A percentile compares a stretch with the other conserved stretches of the same genome.
Evolutionary conservation across 35 echinoderm and acorn worm genomes (phyloP).

Genomic region (Ophioderma brevispina): DNA sequence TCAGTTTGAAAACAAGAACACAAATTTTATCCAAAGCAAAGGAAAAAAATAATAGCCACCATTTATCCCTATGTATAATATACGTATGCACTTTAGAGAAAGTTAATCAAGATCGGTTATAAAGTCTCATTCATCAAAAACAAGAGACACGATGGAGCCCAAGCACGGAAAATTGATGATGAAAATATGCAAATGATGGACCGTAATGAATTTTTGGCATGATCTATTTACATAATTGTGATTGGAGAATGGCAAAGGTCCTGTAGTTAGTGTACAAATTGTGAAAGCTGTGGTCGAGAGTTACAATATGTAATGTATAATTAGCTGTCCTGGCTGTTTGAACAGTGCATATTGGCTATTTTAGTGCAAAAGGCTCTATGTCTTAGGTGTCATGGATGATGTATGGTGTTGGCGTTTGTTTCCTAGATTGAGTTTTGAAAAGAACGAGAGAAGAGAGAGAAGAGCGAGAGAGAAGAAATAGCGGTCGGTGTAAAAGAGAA

Average conservation of each 20-base stretch:
- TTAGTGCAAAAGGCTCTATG: background rate
- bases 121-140: slow-evolving; percentile 7
- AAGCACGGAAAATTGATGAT: background rate
- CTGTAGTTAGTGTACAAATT: too few species aligned
- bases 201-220: background rate
- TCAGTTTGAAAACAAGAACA: too few species aligned
- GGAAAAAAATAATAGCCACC: background rate
- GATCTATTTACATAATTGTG: slow-evolving; percentile 4
- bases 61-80: background rate
- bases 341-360: slow-evolving; percentile 9
- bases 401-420: background rate
- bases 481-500: background rate
- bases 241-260: background rate
- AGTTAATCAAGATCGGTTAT: background rate
- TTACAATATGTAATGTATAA: slow-evolving; percentile 15
- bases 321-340: background rate
- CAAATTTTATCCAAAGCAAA: too few species aligned
- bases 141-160: background rate
- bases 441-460: too few species aligned
- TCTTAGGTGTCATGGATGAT: background rate
- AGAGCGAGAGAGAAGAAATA: too few species aligned
- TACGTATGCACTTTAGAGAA: background rate
- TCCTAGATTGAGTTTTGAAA: too few species aligned
- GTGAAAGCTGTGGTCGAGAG: background rate
- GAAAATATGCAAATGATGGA: slow-evolving; percentile 4